phyloP scores from a whole-genome alignment of 1,140 invertebrate genomes.

The Mycetomoellerius zeteki region DNA sequence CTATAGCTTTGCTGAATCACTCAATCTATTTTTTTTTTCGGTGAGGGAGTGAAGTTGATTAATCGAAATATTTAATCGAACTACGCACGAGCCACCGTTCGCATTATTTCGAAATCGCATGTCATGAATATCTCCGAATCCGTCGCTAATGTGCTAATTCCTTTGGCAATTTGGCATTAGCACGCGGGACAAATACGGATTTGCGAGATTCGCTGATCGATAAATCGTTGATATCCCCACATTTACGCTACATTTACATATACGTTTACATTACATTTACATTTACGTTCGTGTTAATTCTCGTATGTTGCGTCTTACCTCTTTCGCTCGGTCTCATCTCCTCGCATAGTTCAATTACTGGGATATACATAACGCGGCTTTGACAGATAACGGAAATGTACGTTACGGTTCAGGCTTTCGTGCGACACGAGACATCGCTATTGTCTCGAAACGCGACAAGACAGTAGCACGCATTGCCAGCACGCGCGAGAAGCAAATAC shows the following conservation, averaged over 20 bases:
- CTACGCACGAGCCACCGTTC: background rate
- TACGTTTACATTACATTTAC: background rate
- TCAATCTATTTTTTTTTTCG: too few species aligned
- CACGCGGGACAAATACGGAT: background rate
- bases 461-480: background rate
- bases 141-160: conserved; percentile 19
- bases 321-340: background rate
- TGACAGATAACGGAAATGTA: conserved; percentile 16
- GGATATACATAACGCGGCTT: conserved; percentile 16
- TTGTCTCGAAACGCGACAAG: conserved; percentile 36
- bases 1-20: too few species aligned
- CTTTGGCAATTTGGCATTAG: background rate
- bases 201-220: background rate
- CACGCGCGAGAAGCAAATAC: background rate
- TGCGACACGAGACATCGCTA: background rate
- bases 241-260: too few species aligned
- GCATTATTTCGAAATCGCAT: background rate
- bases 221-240: conserved; percentile 27
- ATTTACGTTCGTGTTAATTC: background rate
- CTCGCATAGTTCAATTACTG: conserved; percentile 18
- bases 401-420: background rate
- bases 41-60: background rate
- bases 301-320: background rate
- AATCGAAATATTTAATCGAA: conserved; percentile 24
- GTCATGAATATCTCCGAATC: background rate